Evolutionary conservation across 2,113 vertebrate species (phyloP).

Genomic region (Erythrolamprus reginae): DNA sequence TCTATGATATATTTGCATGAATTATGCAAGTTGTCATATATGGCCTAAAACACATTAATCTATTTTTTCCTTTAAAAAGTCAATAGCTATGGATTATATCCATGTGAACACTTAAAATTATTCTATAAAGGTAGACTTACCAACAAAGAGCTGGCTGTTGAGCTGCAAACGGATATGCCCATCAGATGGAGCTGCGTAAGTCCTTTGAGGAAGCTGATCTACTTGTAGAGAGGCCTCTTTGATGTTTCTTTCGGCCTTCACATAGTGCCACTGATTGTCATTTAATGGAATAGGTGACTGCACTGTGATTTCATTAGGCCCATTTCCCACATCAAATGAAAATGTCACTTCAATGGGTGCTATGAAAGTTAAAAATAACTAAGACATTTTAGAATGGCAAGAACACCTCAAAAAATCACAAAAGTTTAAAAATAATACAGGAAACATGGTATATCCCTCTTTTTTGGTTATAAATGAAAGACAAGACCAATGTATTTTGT

Average conservation of each 20-base stretch:
- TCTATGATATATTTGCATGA: not conserved
- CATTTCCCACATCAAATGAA: slow-evolving; percentile 95
- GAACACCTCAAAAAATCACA: not conserved
- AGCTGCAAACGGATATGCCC: slow-evolving; percentile 88
- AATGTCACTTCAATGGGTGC: slow-evolving; percentile 85
- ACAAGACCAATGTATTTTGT: not conserved
- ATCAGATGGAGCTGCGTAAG: slow-evolving; percentile 73
- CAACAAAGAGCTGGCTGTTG: slow-evolving; percentile 93
- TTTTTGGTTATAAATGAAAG: not conserved
- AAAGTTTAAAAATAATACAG: not conserved
- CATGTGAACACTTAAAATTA: not conserved
- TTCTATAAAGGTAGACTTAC: slow-evolving; percentile 62
- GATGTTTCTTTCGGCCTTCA: slow-evolving; percentile 85
- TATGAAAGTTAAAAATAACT: slow-evolving; percentile 51
- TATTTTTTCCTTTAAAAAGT: not conserved
- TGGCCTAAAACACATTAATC: not conserved
- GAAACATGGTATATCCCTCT: not conserved
- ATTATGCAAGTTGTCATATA: not conserved
- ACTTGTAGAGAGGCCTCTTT: slow-evolving; percentile 86
- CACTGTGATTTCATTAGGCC: slow-evolving; percentile 81
- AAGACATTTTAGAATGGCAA: slow-evolving; percentile 1
- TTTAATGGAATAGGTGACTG: slow-evolving; percentile 72
- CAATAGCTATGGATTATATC: not conserved
- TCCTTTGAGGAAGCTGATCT: slow-evolving; percentile 73
- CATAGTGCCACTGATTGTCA: slow-evolving; percentile 90